Evolutionary conservation across 35 echinoderm and acorn worm species (phyloP).

Genomic region (Strongylocentrotus purpuratus): DNA sequence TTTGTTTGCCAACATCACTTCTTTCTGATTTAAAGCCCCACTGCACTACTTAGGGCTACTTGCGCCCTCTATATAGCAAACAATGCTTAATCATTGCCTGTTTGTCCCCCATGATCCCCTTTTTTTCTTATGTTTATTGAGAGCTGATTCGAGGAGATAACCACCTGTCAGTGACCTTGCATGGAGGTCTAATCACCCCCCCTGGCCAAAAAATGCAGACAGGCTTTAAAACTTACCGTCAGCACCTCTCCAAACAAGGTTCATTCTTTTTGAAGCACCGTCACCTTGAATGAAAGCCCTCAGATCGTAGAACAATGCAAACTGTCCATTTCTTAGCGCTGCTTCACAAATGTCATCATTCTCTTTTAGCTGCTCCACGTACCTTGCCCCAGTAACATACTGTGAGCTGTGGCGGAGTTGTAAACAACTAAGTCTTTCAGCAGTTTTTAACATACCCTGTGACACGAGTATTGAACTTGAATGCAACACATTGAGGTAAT

Average conservation of each 20-base stretch:
- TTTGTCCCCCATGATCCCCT: too few relatives aligned
- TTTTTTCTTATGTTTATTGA: too few relatives aligned
- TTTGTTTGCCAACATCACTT: too few relatives aligned
- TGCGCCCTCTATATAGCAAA: too few relatives aligned
- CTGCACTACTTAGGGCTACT: too few relatives aligned
- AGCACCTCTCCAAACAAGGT: conserved; percentile 50
- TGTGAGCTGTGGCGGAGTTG: conserved; percentile 21
- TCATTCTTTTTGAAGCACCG: neutral
- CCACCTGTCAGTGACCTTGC: too few relatives aligned
- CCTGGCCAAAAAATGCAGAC: too few relatives aligned
- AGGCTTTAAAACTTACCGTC: conserved; percentile 32
- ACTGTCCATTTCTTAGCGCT: conserved; percentile 48
- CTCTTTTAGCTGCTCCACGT: conserved; percentile 76
- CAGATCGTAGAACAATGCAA: conserved; percentile 67
- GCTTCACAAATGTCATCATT: conserved; percentile 57
- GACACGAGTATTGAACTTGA: neutral
- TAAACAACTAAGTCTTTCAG: neutral
- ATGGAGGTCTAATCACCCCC: too few relatives aligned
- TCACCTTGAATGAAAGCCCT: conserved; percentile 46
- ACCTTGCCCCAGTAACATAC: conserved; percentile 52
- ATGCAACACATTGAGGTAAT: neutral
- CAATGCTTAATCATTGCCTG: too few relatives aligned
- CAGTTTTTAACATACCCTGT: neutral
- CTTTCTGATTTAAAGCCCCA: too few relatives aligned
- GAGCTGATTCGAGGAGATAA: too few relatives aligned